These are phyloP conservation scores for Xiphorhynchus elegans DNA, from an alignment of 2,113 vertebrate genomes.

Conservation along the genomic window DNA sequence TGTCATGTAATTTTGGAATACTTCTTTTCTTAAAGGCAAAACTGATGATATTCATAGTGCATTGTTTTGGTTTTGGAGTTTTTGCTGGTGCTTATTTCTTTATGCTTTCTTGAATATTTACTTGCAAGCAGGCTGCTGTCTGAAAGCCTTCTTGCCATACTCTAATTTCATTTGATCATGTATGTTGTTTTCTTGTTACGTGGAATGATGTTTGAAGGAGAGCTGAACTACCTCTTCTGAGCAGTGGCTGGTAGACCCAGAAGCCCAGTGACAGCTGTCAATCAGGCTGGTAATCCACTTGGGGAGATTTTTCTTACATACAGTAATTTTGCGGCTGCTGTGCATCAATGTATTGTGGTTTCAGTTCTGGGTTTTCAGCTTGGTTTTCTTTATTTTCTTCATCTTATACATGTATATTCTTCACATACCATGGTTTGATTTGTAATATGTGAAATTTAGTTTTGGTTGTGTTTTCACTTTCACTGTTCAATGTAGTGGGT, in stretches of 20 bases:
- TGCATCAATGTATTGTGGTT: background rate
- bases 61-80: background rate
- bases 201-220: background rate
- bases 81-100: background rate
- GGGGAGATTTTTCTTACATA: background rate
- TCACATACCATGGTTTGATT: background rate
- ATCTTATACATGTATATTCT: background rate
- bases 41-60: background rate
- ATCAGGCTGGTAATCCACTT: background rate
- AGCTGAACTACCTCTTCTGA: background rate
- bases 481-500: background rate
- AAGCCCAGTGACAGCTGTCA: background rate
- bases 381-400: background rate
- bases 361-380: accelerated
- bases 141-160: background rate
- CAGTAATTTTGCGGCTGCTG: background rate
- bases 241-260: background rate
- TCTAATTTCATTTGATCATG: accelerated
- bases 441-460: background rate
- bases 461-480: background rate
- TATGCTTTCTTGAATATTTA: background rate
- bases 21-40: background rate
- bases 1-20: background rate
- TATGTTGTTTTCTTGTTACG: background rate
- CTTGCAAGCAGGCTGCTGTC: background rate